A percentile compares a stretch with the other conserved stretches of the same genome.
Evolutionary conservation across 2,888 invertebrate species (phyloP).

Genomic region (Brachyopa scutellaris): DNA sequence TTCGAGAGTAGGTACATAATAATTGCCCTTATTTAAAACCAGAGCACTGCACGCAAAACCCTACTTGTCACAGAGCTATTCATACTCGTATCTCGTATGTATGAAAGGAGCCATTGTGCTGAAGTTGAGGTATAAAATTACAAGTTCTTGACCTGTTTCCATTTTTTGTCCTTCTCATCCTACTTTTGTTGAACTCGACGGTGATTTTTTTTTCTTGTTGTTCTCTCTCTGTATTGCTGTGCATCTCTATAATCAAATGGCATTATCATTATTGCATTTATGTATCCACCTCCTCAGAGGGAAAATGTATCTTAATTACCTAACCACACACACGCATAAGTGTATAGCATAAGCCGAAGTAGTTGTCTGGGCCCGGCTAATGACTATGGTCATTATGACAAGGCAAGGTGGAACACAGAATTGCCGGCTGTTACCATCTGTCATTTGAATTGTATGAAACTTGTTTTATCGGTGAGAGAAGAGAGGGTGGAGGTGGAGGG

Average conservation of each 20-base stretch:
- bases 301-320: conserved; percentile 64
- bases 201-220: neutral
- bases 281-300: conserved; percentile 49
- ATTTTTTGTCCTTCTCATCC: conserved; percentile 1
- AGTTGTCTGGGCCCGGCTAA: conserved; percentile 38
- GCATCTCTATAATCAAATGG: conserved; percentile 64
- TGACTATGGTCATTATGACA: conserved; percentile 65
- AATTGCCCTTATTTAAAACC: conserved; percentile 1
- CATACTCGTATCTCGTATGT: no score
- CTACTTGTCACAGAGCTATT: neutral
- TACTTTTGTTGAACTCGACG: neutral
- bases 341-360: conserved; percentile 21
- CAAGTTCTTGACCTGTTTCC: conserved; percentile 54
- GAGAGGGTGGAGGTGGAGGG: neutral
- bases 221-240: conserved; percentile 4
- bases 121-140: conserved; percentile 33
- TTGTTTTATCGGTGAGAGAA: no score
- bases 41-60: neutral
- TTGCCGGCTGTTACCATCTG: conserved; percentile 68
- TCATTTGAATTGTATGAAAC: conserved; percentile 63
- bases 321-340: conserved; percentile 56
- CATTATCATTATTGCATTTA: conserved; percentile 61
- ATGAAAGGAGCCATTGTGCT: conserved; percentile 7
- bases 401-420: conserved; percentile 46
- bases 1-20: no score